Base-by-base conservation (phyloP, 2,888 invertebrate genomes). In the Xylophagus ater region DNA sequence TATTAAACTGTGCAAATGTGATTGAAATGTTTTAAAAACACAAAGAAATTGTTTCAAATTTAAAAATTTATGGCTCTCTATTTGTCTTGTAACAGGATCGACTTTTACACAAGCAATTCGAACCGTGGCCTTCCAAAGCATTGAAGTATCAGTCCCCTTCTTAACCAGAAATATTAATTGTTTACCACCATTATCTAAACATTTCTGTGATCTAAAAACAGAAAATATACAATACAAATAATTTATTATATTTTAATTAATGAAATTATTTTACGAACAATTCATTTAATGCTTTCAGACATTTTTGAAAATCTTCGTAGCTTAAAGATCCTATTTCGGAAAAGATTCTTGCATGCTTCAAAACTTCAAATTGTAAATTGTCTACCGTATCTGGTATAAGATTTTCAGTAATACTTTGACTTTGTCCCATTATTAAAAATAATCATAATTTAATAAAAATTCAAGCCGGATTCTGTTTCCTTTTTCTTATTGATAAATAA, bases 101-200 rank as follows among this genome's bases (percentile, higher is more conserved):
- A 74, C 60, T 62, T 73, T 73, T n/a, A 74, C 68, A 50, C 76
- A 76, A 19, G 72, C 74, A 48, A 81, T 73, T 55, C 73, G 68
- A 1, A 80, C 73, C 2, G 76, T 77, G 1, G 74, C 76, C 55
- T 78, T 79, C 81, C 81, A 81, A 23, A 80, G 62, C 17, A 78
- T 54, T 1, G 76, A 70, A 1, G 70, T 64, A 53, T 78, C 78
- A 4, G 75, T 72, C 3, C 76, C 78, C 46, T 70, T 71, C 53
- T 76, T 75, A 2, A 81, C 69, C 31, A 73, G 70, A 62, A 81
- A 81, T 25, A 76, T 58, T 19, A 80, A 57, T 53, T 73, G 74
- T 51, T 76, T 75, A 1, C 77, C 78, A 49, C 70, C 67, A 4
- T 67, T 58, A 57, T 76, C 76, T 43, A 72, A 65, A 50, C 73